These are phyloP conservation scores for Plagodis dolabraria DNA, from an alignment of 2,888 invertebrate species.

Conservation along the genomic window DNA sequence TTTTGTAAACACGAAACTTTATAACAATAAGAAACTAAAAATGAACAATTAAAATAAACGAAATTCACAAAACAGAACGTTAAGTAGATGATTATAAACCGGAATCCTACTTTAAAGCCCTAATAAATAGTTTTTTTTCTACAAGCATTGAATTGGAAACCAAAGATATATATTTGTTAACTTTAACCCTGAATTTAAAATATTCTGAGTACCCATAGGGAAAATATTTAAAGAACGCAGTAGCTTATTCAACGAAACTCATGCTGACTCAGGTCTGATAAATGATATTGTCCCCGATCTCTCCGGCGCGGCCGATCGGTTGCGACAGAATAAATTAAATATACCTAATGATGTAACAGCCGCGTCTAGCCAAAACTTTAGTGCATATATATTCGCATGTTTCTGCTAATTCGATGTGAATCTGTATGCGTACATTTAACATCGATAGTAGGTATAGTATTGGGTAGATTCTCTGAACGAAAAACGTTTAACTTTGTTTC, in stretches of 20 bases:
- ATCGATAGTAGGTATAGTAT: slow-evolving; percentile 16
- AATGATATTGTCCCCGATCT: slow-evolving; percentile 42
- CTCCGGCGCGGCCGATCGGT: slow-evolving; percentile 35
- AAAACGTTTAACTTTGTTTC: not conserved
- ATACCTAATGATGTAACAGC: slow-evolving; percentile 44
- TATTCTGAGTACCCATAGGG: slow-evolving; percentile 23
- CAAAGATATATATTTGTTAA: too few relatives aligned
- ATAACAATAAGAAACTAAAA: too few relatives aligned
- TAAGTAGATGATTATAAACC: too few relatives aligned
- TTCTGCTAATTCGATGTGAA: slow-evolving; percentile 48
- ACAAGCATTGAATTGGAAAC: too few relatives aligned
- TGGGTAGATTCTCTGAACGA: slow-evolving; percentile 17
- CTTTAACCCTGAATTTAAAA: not conserved
- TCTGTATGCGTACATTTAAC: slow-evolving; percentile 27
- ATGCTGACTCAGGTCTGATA: slow-evolving; percentile 42
- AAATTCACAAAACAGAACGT: too few relatives aligned
- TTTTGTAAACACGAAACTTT: too few relatives aligned
- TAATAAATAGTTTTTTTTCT: not conserved
- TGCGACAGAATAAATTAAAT: slow-evolving; percentile 45
- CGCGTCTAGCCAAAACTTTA: slow-evolving; percentile 42
- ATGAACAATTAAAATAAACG: too few relatives aligned
- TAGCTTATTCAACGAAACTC: slow-evolving; percentile 28
- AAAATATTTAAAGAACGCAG: slow-evolving; percentile 28
- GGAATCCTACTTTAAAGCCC: not conserved
- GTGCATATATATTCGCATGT: slow-evolving; percentile 49